Evolutionary conservation across 2,113 vertebrate genomes (phyloP), one percentile per base, ranked within the genome.

Genomic region (Pseudolaguvia tuberculata): DNA sequence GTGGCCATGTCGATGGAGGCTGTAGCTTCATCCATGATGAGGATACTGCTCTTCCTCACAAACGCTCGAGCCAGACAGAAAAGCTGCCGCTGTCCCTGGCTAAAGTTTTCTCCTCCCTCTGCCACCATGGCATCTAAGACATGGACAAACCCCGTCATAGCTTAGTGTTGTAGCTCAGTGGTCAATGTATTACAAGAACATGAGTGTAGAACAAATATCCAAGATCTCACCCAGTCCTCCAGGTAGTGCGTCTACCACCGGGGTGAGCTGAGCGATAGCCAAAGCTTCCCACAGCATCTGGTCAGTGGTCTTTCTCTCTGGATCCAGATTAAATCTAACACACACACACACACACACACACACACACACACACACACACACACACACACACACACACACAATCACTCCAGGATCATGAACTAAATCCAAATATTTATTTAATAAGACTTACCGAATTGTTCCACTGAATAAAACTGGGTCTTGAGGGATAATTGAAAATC

Each of bases 1-100:
- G 97, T 98, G 79, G 95, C 97, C 97, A 99, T 99, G 88, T 99
- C 97, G n/a, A 99, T 98, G 68, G 96, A 99, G 2, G 97, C 97
- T 0, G 97, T 99, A 82, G 97, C 97, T 80, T 99, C 97, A 0
- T 99, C 97, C 97, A 99, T 99, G 86, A 99, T 99, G 83, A 99
- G 94, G 86, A 99, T 96, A 86, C 97, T 99, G 1, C 94, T 99
- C 88, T 99, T 99, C 83, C 97, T 91, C 82, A 97, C 96, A 18
- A 99, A 99, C 59, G 97, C 97, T 78, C 96, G 84, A 10, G 97
- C 97, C 80, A 99, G 82, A 83, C 97, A 99, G 90, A 99, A 98
- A 25, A 99, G 92, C 80, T 99, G 97, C 48, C 97, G 90, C 86
- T 99, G 97, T 14, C 97, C 97, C 83, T 95, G 94, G 83, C 96